Evolutionary conservation across 2,113 vertebrate species (phyloP).

Genomic region (Hemicordylus capensis): DNA sequence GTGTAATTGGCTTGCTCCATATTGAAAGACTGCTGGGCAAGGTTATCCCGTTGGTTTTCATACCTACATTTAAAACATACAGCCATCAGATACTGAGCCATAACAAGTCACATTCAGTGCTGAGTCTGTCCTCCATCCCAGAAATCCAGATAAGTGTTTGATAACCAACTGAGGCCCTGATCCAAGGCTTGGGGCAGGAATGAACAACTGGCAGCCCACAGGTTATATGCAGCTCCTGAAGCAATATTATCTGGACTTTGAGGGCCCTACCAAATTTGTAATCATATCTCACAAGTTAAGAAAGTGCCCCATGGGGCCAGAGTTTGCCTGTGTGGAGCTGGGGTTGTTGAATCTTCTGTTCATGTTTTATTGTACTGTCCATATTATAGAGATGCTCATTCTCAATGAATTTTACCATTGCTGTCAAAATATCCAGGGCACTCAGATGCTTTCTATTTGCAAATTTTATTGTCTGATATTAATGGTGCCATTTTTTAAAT

Average conservation of each 20-base stretch:
- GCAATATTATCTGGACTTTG: background rate
- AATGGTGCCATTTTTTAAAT: too few species aligned
- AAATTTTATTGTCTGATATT: too few species aligned
- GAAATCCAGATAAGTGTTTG: background rate
- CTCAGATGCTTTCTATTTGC: too few species aligned
- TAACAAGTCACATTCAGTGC: background rate
- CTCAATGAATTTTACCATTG: too few species aligned
- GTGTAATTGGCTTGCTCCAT: conserved; percentile 99
- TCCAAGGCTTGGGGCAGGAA: background rate
- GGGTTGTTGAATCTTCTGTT: too few species aligned
- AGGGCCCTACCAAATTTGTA: background rate
- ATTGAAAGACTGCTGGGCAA: conserved; percentile 98
- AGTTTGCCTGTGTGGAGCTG: too few species aligned
- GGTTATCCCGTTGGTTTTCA: conserved; percentile 92
- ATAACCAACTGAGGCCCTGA: background rate
- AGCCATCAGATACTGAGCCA: background rate
- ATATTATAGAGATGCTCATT: too few species aligned
- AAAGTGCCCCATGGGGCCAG: too few species aligned
- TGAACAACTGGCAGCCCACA: background rate
- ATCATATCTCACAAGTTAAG: too few species aligned
- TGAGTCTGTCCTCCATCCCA: background rate
- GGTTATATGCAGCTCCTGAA: background rate
- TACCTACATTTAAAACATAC: conserved; percentile 81
- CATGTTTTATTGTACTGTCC: too few species aligned
- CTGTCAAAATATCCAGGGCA: too few species aligned